These are phyloP conservation scores for Drosophila ustulata DNA, from an alignment of 2,888 invertebrate species.

Conservation along the genomic window DNA sequence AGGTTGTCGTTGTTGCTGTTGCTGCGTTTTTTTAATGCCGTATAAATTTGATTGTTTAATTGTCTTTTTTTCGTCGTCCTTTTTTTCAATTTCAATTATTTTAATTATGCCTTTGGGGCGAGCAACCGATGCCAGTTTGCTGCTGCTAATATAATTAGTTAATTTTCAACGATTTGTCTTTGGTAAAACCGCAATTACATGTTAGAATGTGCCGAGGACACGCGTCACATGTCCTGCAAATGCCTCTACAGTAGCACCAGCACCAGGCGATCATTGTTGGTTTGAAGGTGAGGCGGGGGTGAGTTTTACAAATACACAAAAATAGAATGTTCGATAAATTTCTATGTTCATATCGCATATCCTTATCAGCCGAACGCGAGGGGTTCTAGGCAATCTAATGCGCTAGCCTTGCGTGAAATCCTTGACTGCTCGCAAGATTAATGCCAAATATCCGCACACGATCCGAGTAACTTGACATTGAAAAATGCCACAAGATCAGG, in stretches of 20 bases:
- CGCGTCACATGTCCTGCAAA: conserved; percentile 60
- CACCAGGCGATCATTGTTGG: background rate
- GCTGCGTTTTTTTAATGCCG: conserved; percentile 57
- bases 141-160: conserved; percentile 67
- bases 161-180: conserved; percentile 74
- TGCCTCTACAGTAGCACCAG: background rate
- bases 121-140: conserved; percentile 21
- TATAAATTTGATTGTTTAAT: conserved; percentile 75
- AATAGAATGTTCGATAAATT: conserved; percentile 23
- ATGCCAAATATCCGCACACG: conserved; percentile 54
- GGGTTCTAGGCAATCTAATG: conserved; percentile 47
- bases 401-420: conserved; percentile 63
- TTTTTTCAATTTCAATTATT: conserved; percentile 67
- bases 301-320: conserved; percentile 14
- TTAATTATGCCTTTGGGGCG: conserved; percentile 59
- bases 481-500: conserved; percentile 51
- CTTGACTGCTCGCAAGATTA: conserved; percentile 62
- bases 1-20: conserved; percentile 35
- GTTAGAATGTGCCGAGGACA: conserved; percentile 53
- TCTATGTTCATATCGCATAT: conserved; percentile 38
- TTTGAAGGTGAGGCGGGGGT: conserved; percentile 13
- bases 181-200: conserved; percentile 57
- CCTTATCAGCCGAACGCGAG: conserved; percentile 26
- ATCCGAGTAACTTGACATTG: conserved; percentile 63
- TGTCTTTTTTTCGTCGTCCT: conserved; percentile 54